A percentile compares a stretch with the other conserved stretches of the same genome.
These are phyloP conservation scores for Ceratina australensis DNA, from an alignment of 1,140 invertebrate genomes.

Conservation along the genomic window DNA sequence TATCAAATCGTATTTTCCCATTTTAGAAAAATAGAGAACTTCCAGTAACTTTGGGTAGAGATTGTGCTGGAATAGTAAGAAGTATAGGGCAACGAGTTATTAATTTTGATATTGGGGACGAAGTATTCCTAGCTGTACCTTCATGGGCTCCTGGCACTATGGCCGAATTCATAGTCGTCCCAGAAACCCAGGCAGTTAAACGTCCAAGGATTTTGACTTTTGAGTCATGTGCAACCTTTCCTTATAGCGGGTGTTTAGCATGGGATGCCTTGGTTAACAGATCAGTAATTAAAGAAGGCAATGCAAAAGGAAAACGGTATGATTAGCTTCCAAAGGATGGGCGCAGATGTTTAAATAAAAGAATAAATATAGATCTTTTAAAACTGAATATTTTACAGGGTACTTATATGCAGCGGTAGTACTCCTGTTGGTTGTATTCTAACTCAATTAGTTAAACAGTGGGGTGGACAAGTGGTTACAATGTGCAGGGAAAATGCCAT, in stretches of 20 bases:
- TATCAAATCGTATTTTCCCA: constrained; percentile 1
- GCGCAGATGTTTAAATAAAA: not conserved
- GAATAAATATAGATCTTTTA: not conserved
- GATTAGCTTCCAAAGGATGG: constrained; percentile 1
- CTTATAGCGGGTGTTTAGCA: constrained; percentile 85
- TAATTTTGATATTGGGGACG: constrained; percentile 83
- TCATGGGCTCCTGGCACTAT: constrained; percentile 82
- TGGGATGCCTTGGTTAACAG: constrained; percentile 83
- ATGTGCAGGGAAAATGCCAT: constrained; percentile 80
- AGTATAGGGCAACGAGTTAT: constrained; percentile 83
- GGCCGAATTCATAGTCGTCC: constrained; percentile 82
- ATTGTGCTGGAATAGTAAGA: constrained; percentile 85
- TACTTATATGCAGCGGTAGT: constrained; percentile 85
- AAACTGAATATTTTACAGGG: constrained; percentile 75
- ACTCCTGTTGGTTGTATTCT: constrained; percentile 87
- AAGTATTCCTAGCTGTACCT: constrained; percentile 83
- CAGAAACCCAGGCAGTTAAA: constrained; percentile 80
- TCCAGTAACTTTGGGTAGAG: constrained; percentile 84
- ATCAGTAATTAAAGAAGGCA: constrained; percentile 79
- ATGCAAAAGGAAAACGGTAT: constrained; percentile 82
- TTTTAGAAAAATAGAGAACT: constrained; percentile 75
- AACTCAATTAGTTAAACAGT: constrained; percentile 85
- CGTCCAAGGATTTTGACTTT: constrained; percentile 85
- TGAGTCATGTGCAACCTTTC: constrained; percentile 85
- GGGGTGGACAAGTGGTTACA: constrained; percentile 83